Evolutionary conservation across 1,140 invertebrate species (phyloP).

Genomic region (Colletes latitarsis): DNA sequence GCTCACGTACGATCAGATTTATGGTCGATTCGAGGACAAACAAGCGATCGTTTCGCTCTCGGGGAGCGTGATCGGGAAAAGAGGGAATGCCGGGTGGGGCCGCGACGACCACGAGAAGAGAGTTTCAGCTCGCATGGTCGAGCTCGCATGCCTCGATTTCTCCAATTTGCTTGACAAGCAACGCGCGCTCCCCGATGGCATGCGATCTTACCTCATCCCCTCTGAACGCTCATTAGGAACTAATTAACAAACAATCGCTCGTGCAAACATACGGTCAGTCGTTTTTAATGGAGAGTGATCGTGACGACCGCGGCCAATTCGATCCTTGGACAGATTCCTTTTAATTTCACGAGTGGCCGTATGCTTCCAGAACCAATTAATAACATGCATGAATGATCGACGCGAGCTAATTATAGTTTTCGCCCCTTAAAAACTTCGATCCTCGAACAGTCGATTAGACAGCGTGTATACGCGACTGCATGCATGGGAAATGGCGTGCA

Average conservation of each 20-base stretch:
- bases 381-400: not conserved
- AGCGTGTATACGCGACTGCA: not conserved
- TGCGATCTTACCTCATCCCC: constrained; percentile 69
- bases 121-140: constrained; percentile 15
- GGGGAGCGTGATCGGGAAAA: not conserved
- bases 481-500: constrained; percentile 40
- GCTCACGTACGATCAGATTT: constrained; percentile 3
- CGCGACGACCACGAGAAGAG: constrained; percentile 2
- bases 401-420: not conserved
- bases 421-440: constrained; percentile 22
- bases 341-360: not conserved
- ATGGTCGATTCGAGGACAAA: constrained; percentile 5
- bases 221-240: constrained; percentile 65
- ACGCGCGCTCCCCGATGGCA: constrained; percentile 52
- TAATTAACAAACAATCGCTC: constrained; percentile 73
- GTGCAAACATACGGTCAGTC: constrained; percentile 57
- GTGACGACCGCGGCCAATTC: not conserved
- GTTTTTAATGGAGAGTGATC: constrained; percentile 60
- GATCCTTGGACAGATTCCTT: not conserved
- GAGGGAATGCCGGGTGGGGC: not conserved
- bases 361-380: not conserved
- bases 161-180: constrained; percentile 40
- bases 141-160: constrained; percentile 48
- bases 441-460: not conserved
- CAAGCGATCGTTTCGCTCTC: not conserved